Evolutionary conservation across 2,113 vertebrate genomes (phyloP).

Genomic region (Mus pahari): DNA sequence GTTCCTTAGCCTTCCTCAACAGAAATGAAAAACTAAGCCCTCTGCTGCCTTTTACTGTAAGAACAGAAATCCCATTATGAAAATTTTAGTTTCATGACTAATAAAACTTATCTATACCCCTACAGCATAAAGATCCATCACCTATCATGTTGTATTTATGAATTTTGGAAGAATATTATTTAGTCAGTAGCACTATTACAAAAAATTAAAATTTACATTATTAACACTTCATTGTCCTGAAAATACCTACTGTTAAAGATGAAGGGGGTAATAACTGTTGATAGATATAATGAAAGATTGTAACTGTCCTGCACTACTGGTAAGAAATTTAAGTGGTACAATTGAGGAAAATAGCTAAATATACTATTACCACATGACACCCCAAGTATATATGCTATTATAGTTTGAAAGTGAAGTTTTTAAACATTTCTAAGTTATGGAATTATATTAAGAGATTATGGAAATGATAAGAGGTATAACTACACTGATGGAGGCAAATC

Average conservation of each 20-base stretch:
- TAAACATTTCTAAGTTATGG: not conserved
- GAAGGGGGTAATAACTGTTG: not conserved
- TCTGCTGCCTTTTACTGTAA: not conserved
- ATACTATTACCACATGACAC: not conserved
- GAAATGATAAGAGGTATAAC: not conserved
- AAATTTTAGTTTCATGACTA: not conserved
- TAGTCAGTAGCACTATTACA: not conserved
- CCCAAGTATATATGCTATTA: not conserved
- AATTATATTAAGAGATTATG: not conserved
- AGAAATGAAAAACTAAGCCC: not conserved
- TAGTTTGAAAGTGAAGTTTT: not conserved
- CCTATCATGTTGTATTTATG: not conserved
- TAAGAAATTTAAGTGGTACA: not conserved
- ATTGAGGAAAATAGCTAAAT: not conserved
- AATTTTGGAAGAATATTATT: not conserved
- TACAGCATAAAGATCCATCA: not conserved
- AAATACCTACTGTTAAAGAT: not conserved
- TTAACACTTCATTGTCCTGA: not conserved
- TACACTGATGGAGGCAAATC: not conserved
- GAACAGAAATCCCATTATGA: not conserved
- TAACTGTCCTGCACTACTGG: not conserved
- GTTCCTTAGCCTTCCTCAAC: not conserved
- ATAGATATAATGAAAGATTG: not conserved
- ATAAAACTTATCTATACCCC: not conserved
- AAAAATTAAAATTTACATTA: not conserved